These are phyloP conservation scores for Salvelinus alpinus DNA, from an alignment of 2,113 vertebrate species.

Conservation along the genomic window DNA sequence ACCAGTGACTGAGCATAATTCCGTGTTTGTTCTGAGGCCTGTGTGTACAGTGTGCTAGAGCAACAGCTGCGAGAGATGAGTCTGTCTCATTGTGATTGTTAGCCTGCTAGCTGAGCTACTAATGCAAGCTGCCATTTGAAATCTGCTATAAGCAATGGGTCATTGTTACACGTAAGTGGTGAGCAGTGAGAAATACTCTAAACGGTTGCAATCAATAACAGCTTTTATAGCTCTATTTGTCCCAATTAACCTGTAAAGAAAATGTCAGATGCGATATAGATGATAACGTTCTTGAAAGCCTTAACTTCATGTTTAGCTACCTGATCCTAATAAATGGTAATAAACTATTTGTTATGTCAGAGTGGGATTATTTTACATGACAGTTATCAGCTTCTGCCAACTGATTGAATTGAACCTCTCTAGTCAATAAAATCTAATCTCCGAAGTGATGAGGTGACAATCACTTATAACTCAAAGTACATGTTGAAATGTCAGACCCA, in stretches of 20 bases:
- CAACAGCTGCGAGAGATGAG: conserved; percentile 72
- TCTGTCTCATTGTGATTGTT: conserved; percentile 56
- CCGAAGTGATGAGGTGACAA: neutral
- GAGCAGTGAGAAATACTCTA: conserved; percentile 80
- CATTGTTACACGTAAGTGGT: neutral
- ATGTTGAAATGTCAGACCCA: conserved; percentile 85
- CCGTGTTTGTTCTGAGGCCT: conserved; percentile 67
- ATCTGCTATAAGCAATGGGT: too few relatives aligned
- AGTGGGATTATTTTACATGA: too few relatives aligned
- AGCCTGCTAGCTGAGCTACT: conserved; percentile 75
- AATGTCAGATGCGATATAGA: neutral
- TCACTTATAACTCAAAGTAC: conserved; percentile 69
- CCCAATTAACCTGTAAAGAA: conserved; percentile 40
- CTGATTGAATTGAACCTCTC: neutral
- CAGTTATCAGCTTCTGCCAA: neutral
- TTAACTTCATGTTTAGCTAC: neutral
- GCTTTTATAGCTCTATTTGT: conserved; percentile 77
- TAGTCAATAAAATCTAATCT: neutral
- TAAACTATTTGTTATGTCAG: neutral
- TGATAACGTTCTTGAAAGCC: too few relatives aligned
- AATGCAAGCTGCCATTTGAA: conserved; percentile 70
- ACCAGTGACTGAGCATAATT: conserved; percentile 49
- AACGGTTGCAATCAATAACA: conserved; percentile 84
- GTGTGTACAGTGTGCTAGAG: conserved; percentile 50
- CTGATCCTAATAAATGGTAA: neutral